phyloP scores from a whole-genome alignment of 2,888 invertebrate genomes.

The Tanypteryx hageni region DNA sequence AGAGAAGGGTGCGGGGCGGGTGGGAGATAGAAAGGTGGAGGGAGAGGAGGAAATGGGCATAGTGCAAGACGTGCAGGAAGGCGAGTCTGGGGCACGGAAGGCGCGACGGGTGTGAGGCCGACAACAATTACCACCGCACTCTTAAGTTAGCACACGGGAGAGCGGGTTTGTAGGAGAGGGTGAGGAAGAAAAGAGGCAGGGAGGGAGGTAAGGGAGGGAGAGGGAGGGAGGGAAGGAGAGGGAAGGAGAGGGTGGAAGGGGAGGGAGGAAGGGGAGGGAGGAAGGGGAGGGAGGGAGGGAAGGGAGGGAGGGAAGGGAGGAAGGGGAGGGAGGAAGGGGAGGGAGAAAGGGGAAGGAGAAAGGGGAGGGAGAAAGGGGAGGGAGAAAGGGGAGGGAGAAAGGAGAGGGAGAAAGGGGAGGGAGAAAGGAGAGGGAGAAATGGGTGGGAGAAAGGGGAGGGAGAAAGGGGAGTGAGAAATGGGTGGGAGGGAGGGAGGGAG shows the following conservation, averaged over 20 bases:
- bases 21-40: background rate
- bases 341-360: background rate
- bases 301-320: background rate
- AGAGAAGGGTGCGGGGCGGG: background rate
- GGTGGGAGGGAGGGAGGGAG: background rate
- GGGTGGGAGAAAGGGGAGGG: background rate
- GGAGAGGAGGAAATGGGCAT: too few relatives aligned
- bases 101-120: background rate
- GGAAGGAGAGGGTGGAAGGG: too few relatives aligned
- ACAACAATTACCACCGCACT: background rate
- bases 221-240: background rate
- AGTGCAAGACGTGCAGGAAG: background rate
- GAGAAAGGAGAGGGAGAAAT: background rate
- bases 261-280: background rate
- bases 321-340: background rate
- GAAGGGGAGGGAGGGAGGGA: background rate
- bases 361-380: background rate
- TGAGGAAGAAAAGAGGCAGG: background rate
- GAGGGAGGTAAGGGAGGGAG: background rate
- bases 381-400: background rate
- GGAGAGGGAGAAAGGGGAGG: background rate
- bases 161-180: background rate
- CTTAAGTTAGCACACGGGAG: slow-evolving; percentile 26
- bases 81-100: background rate
- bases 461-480: background rate